phyloP scores from a whole-genome alignment of 2,797 vertebrate species.

The Mastacembelus armatus region DNA sequence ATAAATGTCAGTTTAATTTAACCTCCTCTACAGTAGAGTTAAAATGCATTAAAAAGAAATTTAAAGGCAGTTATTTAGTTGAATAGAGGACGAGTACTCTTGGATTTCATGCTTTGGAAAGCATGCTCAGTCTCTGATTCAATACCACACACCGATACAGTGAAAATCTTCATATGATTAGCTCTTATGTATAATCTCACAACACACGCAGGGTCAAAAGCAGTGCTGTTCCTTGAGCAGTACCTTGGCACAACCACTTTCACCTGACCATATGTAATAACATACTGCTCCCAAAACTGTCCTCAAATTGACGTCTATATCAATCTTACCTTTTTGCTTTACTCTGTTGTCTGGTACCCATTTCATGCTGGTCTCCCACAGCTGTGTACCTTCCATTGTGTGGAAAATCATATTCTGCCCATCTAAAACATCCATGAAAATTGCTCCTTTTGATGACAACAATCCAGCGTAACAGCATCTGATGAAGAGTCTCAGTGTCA shows the following conservation, averaged over 20 bases:
- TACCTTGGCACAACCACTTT: too few relatives aligned
- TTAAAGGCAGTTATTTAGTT: too few relatives aligned
- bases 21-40: neutral
- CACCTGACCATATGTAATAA: neutral
- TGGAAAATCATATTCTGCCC: slow-evolving; percentile 35
- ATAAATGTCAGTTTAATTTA: too few relatives aligned
- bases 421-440: slow-evolving; percentile 48
- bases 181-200: too few relatives aligned
- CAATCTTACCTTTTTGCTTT: slow-evolving; percentile 24
- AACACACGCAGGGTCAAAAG: too few relatives aligned
- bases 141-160: neutral
- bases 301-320: slow-evolving; percentile 33
- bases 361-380: slow-evolving; percentile 43
- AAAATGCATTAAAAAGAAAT: neutral
- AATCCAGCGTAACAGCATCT: slow-evolving; percentile 33
- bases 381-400: slow-evolving; percentile 5
- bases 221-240: neutral
- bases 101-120: too few relatives aligned
- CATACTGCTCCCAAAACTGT: slow-evolving; percentile 9
- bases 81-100: too few relatives aligned
- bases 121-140: neutral
- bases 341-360: slow-evolving; percentile 15
- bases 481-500: slow-evolving; percentile 37
- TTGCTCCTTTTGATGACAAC: slow-evolving; percentile 43
- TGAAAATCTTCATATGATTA: neutral